Evolutionary conservation across 2,113 vertebrate genomes (phyloP).

Genomic region (Martes martes): DNA sequence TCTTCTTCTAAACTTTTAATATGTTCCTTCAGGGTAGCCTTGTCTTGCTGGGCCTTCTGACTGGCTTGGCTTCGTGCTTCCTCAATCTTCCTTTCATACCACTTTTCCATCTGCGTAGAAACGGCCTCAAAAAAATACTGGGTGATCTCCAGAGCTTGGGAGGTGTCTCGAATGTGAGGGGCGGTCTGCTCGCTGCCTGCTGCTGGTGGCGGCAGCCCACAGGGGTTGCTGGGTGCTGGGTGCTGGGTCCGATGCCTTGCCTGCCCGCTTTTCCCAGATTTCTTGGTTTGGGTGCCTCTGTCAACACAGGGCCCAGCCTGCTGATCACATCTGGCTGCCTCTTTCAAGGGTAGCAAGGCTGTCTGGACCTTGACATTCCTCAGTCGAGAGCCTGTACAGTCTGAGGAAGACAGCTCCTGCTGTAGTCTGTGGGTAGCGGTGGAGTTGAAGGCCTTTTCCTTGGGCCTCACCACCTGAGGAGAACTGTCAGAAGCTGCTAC

Average conservation of each 20-base stretch:
- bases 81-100: conserved; percentile 96
- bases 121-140: conserved; percentile 97
- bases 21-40: conserved; percentile 86
- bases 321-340: conserved; percentile 78
- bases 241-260: conserved; percentile 73
- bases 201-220: conserved; percentile 54
- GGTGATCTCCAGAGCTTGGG: conserved; percentile 94
- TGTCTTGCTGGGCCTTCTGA: conserved; percentile 90
- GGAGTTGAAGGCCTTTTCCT: conserved; percentile 82
- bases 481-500: conserved; percentile 75
- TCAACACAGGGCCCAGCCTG: conserved; percentile 74
- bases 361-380: conserved; percentile 70
- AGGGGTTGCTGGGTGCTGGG: accelerated
- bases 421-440: conserved; percentile 76
- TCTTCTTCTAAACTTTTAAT: conserved; percentile 93
- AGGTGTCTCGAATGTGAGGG: conserved; percentile 81
- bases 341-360: conserved; percentile 68
- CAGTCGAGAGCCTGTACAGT: conserved; percentile 67
- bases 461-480: conserved; percentile 88
- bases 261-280: conserved; percentile 83
- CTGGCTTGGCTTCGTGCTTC: conserved; percentile 91
- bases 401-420: conserved; percentile 76
- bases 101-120: conserved; percentile 96
- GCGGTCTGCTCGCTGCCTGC: conserved; percentile 7
- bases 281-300: conserved; percentile 87